These are phyloP conservation scores for Phrixothrix hirtus DNA, from an alignment of 2,888 invertebrate species.

Conservation along the genomic window DNA sequence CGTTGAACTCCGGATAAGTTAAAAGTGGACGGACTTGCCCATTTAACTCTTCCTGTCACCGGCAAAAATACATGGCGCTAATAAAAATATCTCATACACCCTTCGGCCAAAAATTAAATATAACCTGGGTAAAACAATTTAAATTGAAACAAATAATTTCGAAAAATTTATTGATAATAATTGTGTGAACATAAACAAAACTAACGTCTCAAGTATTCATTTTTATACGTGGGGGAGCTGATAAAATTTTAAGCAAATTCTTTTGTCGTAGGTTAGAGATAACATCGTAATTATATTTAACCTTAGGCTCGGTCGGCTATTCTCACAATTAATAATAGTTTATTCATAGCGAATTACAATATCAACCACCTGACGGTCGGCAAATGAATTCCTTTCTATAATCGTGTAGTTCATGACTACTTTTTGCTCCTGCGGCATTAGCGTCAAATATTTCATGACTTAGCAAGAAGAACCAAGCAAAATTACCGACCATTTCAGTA, in stretches of 20 bases:
- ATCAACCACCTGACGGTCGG: slow-evolving; percentile 17
- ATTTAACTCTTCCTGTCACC: slow-evolving; percentile 34
- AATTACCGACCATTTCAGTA: slow-evolving; percentile 18
- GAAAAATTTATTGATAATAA: too few species aligned
- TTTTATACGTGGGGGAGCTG: too few species aligned
- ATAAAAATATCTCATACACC: slow-evolving; percentile 25
- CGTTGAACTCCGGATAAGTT: slow-evolving; percentile 34
- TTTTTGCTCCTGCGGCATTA: slow-evolving; percentile 17
- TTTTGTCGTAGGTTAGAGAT: too few species aligned
- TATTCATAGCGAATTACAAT: slow-evolving; percentile 9
- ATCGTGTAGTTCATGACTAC: slow-evolving; percentile 16
- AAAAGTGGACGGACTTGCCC: slow-evolving; percentile 35
- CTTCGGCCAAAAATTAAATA: background rate
- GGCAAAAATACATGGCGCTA: slow-evolving; percentile 29
- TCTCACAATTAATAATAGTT: slow-evolving; percentile 9
- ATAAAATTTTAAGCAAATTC: too few species aligned
- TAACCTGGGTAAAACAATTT: too few species aligned
- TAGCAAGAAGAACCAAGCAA: slow-evolving; percentile 7
- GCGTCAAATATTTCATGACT: slow-evolving; percentile 15
- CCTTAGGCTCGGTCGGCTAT: too few species aligned
- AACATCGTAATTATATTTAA: too few species aligned
- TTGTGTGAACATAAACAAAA: too few species aligned
- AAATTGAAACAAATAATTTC: too few species aligned
- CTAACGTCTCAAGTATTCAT: too few species aligned
- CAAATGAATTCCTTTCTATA: slow-evolving; percentile 21